Evolutionary conservation across 1,140 invertebrate species (phyloP), one percentile per base, ranked within the genome.

Genomic region (Drosophila suzukii): DNA sequence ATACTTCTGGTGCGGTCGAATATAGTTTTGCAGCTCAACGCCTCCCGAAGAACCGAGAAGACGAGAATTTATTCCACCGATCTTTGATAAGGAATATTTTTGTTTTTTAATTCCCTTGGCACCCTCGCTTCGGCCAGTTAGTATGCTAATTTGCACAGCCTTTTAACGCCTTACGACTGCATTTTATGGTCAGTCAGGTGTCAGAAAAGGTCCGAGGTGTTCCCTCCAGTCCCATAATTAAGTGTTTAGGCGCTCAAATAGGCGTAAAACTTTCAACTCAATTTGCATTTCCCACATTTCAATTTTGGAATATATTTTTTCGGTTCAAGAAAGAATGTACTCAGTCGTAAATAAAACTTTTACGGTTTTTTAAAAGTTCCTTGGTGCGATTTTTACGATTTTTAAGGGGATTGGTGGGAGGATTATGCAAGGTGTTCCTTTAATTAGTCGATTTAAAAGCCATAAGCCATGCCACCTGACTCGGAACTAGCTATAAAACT

Each of bases 21-120:
- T 49, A 57, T 75, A 75, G 50, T 89, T 89, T 88, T 73, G 80
- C 84, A 83, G 84, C 76, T 88, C 83, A 88, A 89, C 83, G 84
- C 84, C 83, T 84, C 53, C 30, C 27, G 38, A 34, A 38, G 30
- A 44, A 24, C 27, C 51, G 38, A 39, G 20, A 50, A 53, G 32
- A 59, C 12, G 50, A 51, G 78, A 85, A 85, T 86, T 73, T 79
- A 86, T 85, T 85, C 82, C 77, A 66, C 65, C 39, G 83, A 86
- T 86, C 68, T 76, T 59, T 88, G 84, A 83, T 88, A 89, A 89
- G 7, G 36, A 13, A 57, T 50, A n/a, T 56, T 70, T 70, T 36
- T 70, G 65, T 71, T 55, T 76, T 75, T 83, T 78, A 67, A 86
- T 86, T 81, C 50, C 58, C 47, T 51, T 57, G 53, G 62, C 84